Conservation (phyloP, 2,888 invertebrate species). For the Unio delphinus region DNA sequence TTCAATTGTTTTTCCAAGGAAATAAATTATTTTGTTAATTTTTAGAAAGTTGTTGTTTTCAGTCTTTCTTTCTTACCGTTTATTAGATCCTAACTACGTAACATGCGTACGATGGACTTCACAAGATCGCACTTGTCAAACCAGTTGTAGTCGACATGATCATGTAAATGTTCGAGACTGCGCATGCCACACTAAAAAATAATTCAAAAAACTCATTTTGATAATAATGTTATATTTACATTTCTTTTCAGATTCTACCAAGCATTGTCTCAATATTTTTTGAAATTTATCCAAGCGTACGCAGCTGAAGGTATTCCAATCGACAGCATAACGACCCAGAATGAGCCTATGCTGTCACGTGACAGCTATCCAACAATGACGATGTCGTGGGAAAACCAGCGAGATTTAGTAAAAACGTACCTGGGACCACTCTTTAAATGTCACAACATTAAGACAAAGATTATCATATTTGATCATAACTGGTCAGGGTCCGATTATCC, state of each 20-base stretch:
- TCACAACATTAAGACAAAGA: constrained; percentile 37
- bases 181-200: no score
- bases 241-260: constrained; percentile 10
- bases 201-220: no score
- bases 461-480: constrained; percentile 41
- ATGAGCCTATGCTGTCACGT: constrained; percentile 30
- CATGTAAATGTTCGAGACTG: no score
- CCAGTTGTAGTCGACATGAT: no score
- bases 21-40: no score
- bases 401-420: constrained; percentile 30
- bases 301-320: constrained; percentile 31
- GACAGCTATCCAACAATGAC: constrained; percentile 36
- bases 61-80: no score
- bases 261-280: constrained; percentile 35
- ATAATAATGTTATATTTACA: no score
- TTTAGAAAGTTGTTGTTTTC: no score
- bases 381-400: constrained; percentile 31
- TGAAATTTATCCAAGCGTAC: constrained; percentile 40
- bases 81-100: no score
- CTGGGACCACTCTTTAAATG: constrained; percentile 34
- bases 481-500: constrained; percentile 35
- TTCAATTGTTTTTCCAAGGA: no score
- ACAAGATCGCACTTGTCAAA: no score
- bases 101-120: no score
- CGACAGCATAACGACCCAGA: constrained; percentile 32